Evolutionary conservation across 23 tunicate species (phyloP).

Genomic region (Trididemnum nubilum): DNA sequence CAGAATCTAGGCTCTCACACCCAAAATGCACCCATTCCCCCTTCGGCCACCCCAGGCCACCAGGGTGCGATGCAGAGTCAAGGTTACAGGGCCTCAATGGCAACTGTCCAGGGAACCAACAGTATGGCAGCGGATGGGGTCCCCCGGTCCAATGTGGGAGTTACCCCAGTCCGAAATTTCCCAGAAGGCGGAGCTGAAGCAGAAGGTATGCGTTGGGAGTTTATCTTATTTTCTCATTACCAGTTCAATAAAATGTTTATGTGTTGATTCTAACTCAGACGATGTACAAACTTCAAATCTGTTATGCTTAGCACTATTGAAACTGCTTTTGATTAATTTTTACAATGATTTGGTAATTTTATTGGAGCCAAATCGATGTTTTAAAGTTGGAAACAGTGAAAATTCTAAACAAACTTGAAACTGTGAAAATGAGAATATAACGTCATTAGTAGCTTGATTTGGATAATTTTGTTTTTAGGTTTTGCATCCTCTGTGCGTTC

Average conservation of each 20-base stretch:
- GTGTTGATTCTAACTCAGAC: too few relatives aligned
- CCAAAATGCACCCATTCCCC: slow-evolving; percentile 11
- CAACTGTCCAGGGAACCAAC: background rate
- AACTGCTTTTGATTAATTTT: too few relatives aligned
- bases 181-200: background rate
- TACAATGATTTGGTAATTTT: too few relatives aligned
- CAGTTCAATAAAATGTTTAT: too few relatives aligned
- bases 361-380: too few relatives aligned
- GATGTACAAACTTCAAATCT: background rate
- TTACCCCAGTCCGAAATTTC: slow-evolving; percentile 24
- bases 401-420: too few relatives aligned
- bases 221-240: background rate
- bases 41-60: background rate
- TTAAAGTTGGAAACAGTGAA: too few relatives aligned
- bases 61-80: background rate
- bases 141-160: slow-evolving; percentile 17
- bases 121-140: background rate
- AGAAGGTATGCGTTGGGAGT: background rate
- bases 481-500: background rate
- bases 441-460: too few relatives aligned
- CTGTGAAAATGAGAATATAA: too few relatives aligned
- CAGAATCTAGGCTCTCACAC: background rate
- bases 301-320: background rate
- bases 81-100: background rate
- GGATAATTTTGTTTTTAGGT: background rate